A percentile compares a stretch with the other conserved stretches of the same genome.
Evolutionary conservation across 2,113 vertebrate species (phyloP).

Genomic region (Accipiter virgatus): DNA sequence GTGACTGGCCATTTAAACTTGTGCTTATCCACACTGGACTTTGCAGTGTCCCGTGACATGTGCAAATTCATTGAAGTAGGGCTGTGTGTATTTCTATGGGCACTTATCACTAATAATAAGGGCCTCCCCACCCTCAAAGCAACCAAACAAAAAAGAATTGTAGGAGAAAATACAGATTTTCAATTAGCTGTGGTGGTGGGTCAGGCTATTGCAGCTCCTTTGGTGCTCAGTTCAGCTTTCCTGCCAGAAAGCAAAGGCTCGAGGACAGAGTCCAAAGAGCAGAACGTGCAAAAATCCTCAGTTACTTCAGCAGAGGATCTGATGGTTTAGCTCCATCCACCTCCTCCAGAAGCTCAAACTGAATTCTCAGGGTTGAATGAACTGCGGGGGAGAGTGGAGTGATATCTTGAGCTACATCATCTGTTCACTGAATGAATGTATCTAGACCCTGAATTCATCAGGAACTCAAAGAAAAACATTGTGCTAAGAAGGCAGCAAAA

Average conservation of each 20-base stretch:
- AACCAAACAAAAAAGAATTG: background rate
- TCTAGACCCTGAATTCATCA: background rate
- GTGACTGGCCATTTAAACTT: background rate
- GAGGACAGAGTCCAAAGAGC: background rate
- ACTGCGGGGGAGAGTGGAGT: background rate
- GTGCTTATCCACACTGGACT: background rate
- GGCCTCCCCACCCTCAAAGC: background rate
- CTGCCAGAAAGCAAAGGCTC: background rate
- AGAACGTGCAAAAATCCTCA: background rate
- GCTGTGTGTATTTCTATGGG: background rate
- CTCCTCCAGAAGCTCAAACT: background rate
- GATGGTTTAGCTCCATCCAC: background rate
- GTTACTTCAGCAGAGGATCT: background rate
- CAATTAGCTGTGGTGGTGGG: background rate
- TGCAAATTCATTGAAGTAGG: background rate
- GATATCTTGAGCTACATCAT: background rate
- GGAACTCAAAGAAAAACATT: background rate
- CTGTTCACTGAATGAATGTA: background rate
- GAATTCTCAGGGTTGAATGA: background rate
- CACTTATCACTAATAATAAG: background rate
- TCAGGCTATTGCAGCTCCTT: background rate
- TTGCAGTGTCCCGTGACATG: background rate
- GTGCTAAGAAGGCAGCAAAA: background rate
- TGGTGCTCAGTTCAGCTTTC: background rate
- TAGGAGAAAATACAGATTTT: background rate